Conservation (phyloP, 2,888 invertebrate species). For the Neria commutata region DNA sequence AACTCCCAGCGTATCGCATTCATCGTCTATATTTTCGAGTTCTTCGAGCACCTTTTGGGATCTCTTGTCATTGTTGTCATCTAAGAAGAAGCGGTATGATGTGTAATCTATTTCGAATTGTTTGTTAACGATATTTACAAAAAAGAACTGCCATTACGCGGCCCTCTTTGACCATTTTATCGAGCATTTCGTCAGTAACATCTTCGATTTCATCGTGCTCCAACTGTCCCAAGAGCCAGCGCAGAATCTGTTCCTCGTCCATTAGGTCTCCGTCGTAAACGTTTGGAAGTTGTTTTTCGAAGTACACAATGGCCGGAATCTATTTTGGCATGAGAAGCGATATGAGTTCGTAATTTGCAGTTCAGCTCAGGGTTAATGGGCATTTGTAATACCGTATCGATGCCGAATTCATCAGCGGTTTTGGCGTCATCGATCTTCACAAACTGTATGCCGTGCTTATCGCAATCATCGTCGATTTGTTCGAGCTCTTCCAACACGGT, state of each 20-base stretch:
- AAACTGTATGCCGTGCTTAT: constrained; percentile 89
- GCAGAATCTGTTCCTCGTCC: constrained; percentile 86
- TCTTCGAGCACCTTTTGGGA: constrained; percentile 85
- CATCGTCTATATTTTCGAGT: constrained; percentile 92
- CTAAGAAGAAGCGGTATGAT: constrained; percentile 61
- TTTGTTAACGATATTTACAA: constrained; percentile 77
- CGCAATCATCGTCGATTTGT: constrained; percentile 93
- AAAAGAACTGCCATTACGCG: constrained; percentile 89
- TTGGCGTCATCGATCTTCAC: constrained; percentile 88
- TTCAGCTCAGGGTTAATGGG: not conserved
- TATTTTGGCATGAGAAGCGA: constrained; percentile 30
- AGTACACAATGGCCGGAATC: constrained; percentile 87
- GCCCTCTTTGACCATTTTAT: constrained; percentile 85
- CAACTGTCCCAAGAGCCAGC: constrained; percentile 85
- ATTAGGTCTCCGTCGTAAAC: constrained; percentile 90
- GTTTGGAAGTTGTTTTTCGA: constrained; percentile 91
- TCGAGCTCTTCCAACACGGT: constrained; percentile 84
- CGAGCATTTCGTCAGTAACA: constrained; percentile 92
- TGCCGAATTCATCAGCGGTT: constrained; percentile 85
- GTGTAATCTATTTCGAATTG: constrained; percentile 26
- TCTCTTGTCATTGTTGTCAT: constrained; percentile 88
- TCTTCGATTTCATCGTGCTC: constrained; percentile 95
- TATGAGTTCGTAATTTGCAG: not conserved
- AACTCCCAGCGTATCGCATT: constrained; percentile 86
- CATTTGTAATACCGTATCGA: constrained; percentile 65